Base-by-base conservation (phyloP, 2,888 invertebrate species). In the Strigamia crassipes region DNA sequence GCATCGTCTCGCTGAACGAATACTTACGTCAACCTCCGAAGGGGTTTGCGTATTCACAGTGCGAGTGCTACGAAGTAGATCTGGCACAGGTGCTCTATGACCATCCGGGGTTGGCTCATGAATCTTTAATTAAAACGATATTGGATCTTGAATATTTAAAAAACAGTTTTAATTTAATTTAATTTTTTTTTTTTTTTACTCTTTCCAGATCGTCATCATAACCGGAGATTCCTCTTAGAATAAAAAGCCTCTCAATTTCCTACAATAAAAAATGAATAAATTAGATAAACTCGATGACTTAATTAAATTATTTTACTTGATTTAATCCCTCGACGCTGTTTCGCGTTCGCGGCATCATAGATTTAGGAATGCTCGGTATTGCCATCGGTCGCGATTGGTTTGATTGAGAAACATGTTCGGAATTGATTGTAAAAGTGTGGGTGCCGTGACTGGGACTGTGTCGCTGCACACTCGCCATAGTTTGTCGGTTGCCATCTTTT, bases 21-120 rank as follows among this genome's bases (percentile, higher is more conserved):
- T 85, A 82, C 84, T 83, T 79, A 83, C 83, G 12, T 82, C 83
- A 23, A 83, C 80, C n/a, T 83, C 81, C 23, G 93, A 93, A 27
- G 95, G 95, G 15, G 95, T 95, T 89, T 95, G 95, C 15, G 95
- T 95, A 88, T 95, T 93, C 83, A 94, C 93, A 82, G 93, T 94
- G 83, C 94, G 91, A 80, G 90, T 91, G 83, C 89, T 89, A 84
- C 92, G 90, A 83, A 94, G 90, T 31, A 94, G 88, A 86, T 95
- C 95, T 6, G 94, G 93, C 83, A 94, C 89, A 4, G 95, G 95
- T 13, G 95, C 95, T 83, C 94, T 90, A 87, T 94, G 94, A 15
- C 95, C 95, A 89, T 95, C 95, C 2, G 95, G 94, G 82, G 94
- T 93, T 82, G 91, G 92, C 89, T 93, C 91, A 73, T 89, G 88